Percentiles rank a stretch among this genome's conserved stretches.
Evolutionary conservation across 2,113 vertebrate species (phyloP).

Genomic region (Astur gentilis): DNA sequence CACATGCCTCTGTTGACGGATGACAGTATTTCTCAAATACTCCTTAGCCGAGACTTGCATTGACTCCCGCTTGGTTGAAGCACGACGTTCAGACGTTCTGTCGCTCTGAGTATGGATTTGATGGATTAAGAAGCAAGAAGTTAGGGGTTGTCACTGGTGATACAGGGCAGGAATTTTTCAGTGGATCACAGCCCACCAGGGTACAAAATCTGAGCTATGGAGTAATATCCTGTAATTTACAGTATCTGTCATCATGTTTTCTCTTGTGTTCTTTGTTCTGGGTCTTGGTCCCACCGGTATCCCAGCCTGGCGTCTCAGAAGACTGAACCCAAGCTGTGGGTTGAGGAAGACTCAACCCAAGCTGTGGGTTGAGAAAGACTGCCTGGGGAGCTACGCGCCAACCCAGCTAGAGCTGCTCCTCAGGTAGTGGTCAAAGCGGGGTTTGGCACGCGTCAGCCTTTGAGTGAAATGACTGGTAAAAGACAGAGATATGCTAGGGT

Average conservation of each 20-base stretch:
- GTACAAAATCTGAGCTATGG: neutral
- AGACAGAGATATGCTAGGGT: neutral
- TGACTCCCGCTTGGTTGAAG: neutral
- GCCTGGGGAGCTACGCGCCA: neutral
- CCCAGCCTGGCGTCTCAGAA: neutral
- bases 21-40: neutral
- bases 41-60: neutral
- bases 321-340: neutral
- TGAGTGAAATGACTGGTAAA: neutral
- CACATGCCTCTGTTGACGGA: neutral
- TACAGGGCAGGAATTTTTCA: neutral
- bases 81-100: rapidly evolving
- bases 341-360: neutral
- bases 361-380: neutral
- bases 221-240: neutral
- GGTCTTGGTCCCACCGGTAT: neutral
- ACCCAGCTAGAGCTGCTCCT: neutral
- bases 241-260: neutral
- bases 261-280: neutral
- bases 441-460: neutral
- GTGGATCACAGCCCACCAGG: neutral
- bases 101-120: neutral
- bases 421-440: neutral
- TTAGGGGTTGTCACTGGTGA: neutral
- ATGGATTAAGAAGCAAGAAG: neutral